Percentiles rank a stretch among this genome's conserved stretches.
These are phyloP conservation scores for Arvicanthis niloticus DNA, from an alignment of 2,113 vertebrate genomes.

Conservation along the genomic window DNA sequence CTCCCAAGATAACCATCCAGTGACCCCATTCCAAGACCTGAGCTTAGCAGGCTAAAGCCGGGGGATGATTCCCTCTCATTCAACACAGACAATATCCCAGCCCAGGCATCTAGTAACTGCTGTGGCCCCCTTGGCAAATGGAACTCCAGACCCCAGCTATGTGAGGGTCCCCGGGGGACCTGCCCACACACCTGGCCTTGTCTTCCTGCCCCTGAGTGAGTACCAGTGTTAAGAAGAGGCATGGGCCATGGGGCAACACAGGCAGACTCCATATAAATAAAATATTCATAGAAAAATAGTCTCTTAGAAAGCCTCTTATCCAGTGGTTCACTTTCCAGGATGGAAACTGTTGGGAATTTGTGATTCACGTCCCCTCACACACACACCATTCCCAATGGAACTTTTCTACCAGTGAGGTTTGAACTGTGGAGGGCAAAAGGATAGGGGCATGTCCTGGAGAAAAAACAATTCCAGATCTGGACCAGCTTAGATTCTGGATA, in stretches of 20 bases:
- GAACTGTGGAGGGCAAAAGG: constrained; percentile 15
- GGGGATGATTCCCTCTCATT: constrained; percentile 64
- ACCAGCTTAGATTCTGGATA: constrained; percentile 91
- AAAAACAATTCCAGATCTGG: constrained; percentile 83
- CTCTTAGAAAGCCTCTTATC: constrained; percentile 96
- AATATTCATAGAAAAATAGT: constrained; percentile 99
- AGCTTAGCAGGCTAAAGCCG: constrained; percentile 58
- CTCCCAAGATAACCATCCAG: constrained; percentile 79
- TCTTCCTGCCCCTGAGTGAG: constrained; percentile 79
- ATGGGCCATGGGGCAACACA: constrained; percentile 86
- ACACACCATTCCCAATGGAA: constrained; percentile 77
- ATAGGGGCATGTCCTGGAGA: constrained; percentile 76
- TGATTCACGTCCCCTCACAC: constrained; percentile 40
- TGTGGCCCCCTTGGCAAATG: constrained; percentile 86
- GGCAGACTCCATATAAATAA: constrained; percentile 94
- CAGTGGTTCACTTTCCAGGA: constrained; percentile 91
- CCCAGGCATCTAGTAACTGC: constrained; percentile 81
- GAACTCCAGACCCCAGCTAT: constrained; percentile 80
- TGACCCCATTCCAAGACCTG: constrained; percentile 81
- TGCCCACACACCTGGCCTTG: constrained; percentile 48
- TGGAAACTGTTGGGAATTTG: constrained; percentile 88
- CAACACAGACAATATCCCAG: constrained; percentile 79
- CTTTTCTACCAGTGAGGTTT: constrained; percentile 82
- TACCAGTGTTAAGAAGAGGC: constrained; percentile 84
- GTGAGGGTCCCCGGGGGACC: background rate